Evolutionary conservation across 2,888 invertebrate genomes (phyloP), one percentile per base, ranked within the genome.

Genomic region (Lasius fuliginosus): DNA sequence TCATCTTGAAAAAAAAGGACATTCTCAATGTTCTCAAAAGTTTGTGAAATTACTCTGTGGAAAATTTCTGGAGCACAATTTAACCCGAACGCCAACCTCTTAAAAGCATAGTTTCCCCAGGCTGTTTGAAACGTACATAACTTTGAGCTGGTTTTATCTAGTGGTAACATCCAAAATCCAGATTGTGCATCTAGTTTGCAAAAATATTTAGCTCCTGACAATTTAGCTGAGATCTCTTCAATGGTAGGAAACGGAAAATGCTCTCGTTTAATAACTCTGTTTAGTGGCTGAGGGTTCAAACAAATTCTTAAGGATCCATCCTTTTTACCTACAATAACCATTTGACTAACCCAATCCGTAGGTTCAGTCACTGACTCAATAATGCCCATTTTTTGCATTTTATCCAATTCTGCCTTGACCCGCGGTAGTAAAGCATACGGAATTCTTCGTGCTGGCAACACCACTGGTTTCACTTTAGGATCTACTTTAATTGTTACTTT

Each of bases 271-370:
- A 68, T 15, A 23, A 15, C 23, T 18, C 18, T 30, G 12, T 68
- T 68, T 27, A 68, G 12, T 8, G 23, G 23, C 3, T 68, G 23
- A 27, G 68, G 68, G 40, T 68, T 30, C 40, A 68, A 3, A 68
- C 68, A 68, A n/a, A 68, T 46, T 46, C 68, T 46, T 27, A 68
- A 42, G 5, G 23, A 23, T 27, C 68, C 68, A 42, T 68, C 23
- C 4, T 23, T 23, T 58, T 58, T 58, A 11, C 23, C 1, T 23
- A 58, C 58, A 6, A 58, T 27, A 11, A 58, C 58, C 23, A 58
- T 23, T 11, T 23, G 58, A 58, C 23, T 23, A 11, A 58, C 58
- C 58, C 58, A 58, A 23, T 58, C 23, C 0, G 58, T 23, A 27
- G 58, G 58, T 23, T 58, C 9, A 1, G 23, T 23, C 1, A 58